phyloP scores from a whole-genome alignment of 2,888 invertebrate genomes.

The Biston stratarius region DNA sequence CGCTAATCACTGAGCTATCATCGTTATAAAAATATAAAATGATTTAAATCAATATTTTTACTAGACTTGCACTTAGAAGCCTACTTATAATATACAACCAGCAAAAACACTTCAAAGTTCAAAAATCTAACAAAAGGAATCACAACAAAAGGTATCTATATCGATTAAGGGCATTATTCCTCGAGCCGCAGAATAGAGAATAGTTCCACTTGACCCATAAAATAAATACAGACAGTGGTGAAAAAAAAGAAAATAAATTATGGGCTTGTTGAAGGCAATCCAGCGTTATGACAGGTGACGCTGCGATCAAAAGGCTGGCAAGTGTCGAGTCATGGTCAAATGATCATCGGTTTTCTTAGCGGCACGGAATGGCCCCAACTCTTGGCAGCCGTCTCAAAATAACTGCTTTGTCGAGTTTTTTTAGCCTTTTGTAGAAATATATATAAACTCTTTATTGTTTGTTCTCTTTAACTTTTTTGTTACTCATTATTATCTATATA shows the following conservation, averaged over 20 bases:
- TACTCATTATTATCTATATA: no score
- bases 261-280: conserved; percentile 65
- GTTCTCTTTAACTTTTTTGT: no score
- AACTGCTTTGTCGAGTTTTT: background rate
- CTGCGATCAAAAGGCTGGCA: conserved; percentile 64
- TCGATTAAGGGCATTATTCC: conserved; percentile 69
- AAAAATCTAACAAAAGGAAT: conserved; percentile 40
- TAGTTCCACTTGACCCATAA: conserved; percentile 52
- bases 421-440: no score
- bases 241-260: conserved; percentile 62
- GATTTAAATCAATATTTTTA: no score
- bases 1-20: no score
- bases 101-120: conserved; percentile 20
- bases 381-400: background rate
- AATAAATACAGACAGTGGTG: conserved; percentile 73
- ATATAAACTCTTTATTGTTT: background rate
- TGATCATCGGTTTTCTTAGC: conserved; percentile 69
- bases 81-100: no score
- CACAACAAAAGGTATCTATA: conserved; percentile 45
- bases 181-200: conserved; percentile 17
- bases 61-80: no score
- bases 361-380: conserved; percentile 47
- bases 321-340: conserved; percentile 77
- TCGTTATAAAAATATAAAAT: no score
- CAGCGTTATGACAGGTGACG: conserved; percentile 78